Percentiles rank a stretch among this genome's conserved stretches.
Conservation (phyloP, 2,888 invertebrate species). For the Drosophila tripunctata region DNA sequence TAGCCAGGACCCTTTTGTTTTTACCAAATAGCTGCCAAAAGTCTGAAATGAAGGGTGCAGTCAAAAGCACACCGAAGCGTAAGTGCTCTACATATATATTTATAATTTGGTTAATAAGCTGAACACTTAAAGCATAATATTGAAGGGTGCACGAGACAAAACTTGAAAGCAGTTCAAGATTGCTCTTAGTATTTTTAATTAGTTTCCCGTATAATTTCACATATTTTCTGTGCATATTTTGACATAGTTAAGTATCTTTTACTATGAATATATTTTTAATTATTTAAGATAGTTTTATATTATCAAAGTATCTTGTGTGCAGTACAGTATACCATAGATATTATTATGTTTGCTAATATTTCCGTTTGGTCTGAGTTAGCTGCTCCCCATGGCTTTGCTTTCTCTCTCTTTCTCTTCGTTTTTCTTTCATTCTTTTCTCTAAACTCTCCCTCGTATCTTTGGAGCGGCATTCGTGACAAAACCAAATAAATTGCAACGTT, state of each 20-base stretch:
- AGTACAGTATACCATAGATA: slow-evolving; percentile 45
- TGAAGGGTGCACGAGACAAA: not conserved
- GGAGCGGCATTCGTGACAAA: slow-evolving; percentile 70
- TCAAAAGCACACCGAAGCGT: slow-evolving; percentile 29
- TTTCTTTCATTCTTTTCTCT: not conserved
- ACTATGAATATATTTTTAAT: no score
- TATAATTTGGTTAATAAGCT: not conserved
- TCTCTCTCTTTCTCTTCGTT: slow-evolving; percentile 2
- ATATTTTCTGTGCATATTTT: not conserved
- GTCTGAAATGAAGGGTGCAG: slow-evolving; percentile 38
- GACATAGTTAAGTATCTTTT: no score
- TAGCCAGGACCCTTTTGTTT: slow-evolving; percentile 46
- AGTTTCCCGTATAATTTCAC: no score
- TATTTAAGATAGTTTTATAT: not conserved
- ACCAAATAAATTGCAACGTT: slow-evolving; percentile 71
- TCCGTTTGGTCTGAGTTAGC: slow-evolving; percentile 51
- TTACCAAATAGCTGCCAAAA: slow-evolving; percentile 48
- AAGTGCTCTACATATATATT: slow-evolving; percentile 26
- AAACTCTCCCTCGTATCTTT: slow-evolving; percentile 39
- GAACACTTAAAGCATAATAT: not conserved
- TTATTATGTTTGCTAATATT: slow-evolving; percentile 67
- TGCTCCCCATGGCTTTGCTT: slow-evolving; percentile 27
- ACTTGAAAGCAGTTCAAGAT: not conserved
- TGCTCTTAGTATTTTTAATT: no score
- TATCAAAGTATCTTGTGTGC: slow-evolving; percentile 9